Evolutionary conservation across 2,888 invertebrate species (phyloP), one percentile per base, ranked within the genome.

Genomic region (Thalpophila matura): DNA sequence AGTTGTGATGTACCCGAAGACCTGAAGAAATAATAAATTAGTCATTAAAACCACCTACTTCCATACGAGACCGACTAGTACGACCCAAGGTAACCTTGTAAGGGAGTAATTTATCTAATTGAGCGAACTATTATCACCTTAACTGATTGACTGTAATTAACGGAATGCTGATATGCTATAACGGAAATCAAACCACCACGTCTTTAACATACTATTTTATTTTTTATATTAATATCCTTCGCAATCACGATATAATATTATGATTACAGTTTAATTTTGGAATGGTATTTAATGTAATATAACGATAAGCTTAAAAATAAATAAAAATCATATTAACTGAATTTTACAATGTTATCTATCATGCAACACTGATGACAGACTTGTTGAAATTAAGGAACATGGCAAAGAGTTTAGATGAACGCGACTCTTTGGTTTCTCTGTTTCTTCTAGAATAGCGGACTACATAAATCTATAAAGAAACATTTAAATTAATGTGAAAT

Each of bases 181-280:
- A 37, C 18, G 7, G 24, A 78, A 79, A 79, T 73, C 26, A 79
- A 81, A 79, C 73, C 20, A 74, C 37, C 9, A 24, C 33, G 14
- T 75, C 73, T 85, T 89, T 89, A 89, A 89, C 88, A 87, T 90
- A 89, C 91, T 90, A 88, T 91, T 93, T 91, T 89, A 88, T 91
- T 90, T 87, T 90, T 91, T 90, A 87, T 89, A 90, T 87, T 92
- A 90, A 90, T 91, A 90, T 89, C 89, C 85, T 90, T 88, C 88
- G 85, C 91, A 91, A 92, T 92, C 89, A 91, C 87, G 86, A 89
- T 85, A 89, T 90, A 87, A 90, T 91, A 91, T 87, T 86, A 91
- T 89, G 89, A 92, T 93, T 93, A 94, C 90, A 92, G 87, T 90
- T 91, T 92, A 92, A 94, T 92, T 94, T 94, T 95, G 94, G 94